Base-by-base conservation (phyloP, 2,888 invertebrate species). In the Lissonota sp. region DNA sequence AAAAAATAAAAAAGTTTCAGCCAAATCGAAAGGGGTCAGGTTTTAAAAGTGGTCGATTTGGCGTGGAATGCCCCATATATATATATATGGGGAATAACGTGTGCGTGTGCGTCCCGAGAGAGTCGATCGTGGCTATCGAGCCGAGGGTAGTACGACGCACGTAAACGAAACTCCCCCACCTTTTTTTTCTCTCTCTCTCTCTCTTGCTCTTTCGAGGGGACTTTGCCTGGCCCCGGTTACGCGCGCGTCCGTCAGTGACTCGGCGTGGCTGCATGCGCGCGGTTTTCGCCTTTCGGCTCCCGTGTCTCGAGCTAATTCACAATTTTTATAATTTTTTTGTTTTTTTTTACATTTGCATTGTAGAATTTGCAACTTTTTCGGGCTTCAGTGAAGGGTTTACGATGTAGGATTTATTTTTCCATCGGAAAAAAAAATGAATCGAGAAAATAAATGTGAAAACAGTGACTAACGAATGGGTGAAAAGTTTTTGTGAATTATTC, bases 141-240 rank as follows among this genome's bases (percentile, higher is more conserved):
- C 40, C 69, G 67, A 26, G 26, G 42, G 55, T 66, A 69, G 69
- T 53, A 57, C 44, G 57, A 14, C 39, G 39, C 10, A 14, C 74
- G 75, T 53, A 72, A 76, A 70, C 75, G 71, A 71, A 66, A 72
- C 76, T 71, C 82, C 79, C 82, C 79, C 82, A 76, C 79, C 55
- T 44, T 71, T 74, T 62, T 79, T 74, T 75, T 62, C n/a, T 49
- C 10, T 5, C 49, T 51, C 42, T 39, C 8, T 39, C 4, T 14
- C 39, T 14, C 14, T 16, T 40, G 6, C 58, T 12, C 37, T 26
- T 8, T 49, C 26, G 57, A 40, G 39, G 73, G 76, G 66, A 46
- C 66, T 46, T 46, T 40, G 6, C 60, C 62, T 55, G 57, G 49
- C 37, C 46, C 51, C 55, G 39, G 42, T 66, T 5, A 46, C 42